Percentiles rank a stretch among this genome's conserved stretches.
Conservation (phyloP, 2,888 invertebrate genomes). For the Sepioteuthis lessoniana region DNA sequence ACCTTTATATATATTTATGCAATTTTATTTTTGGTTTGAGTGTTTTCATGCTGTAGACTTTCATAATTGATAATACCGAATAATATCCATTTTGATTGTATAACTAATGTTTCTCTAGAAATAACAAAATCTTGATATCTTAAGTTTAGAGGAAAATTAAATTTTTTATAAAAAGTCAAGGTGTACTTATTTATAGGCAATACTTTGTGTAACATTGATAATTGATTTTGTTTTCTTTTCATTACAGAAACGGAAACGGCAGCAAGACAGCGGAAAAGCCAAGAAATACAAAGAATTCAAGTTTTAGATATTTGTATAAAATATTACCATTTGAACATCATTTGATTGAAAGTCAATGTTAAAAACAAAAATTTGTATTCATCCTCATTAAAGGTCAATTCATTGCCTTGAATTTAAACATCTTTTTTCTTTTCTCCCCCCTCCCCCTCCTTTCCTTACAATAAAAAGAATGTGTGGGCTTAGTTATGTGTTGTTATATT, state of each 20-base stretch:
- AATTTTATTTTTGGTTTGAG: too few species aligned
- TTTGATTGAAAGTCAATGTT: neutral
- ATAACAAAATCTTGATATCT: too few species aligned
- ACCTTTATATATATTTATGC: too few species aligned
- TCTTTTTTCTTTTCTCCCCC: too few species aligned
- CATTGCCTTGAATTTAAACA: neutral
- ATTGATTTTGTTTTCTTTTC: constrained; percentile 62
- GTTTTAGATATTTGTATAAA: constrained; percentile 80
- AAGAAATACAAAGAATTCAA: constrained; percentile 99
- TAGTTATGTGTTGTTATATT: neutral
- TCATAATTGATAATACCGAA: too few species aligned
- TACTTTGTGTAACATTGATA: too few species aligned
- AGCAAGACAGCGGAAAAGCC: constrained; percentile 86
- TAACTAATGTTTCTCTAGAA: too few species aligned
- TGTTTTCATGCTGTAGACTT: too few species aligned
- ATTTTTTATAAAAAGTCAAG: too few species aligned
- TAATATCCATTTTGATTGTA: too few species aligned
- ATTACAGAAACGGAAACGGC: constrained; percentile 90
- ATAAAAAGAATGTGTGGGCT: neutral
- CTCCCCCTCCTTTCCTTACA: neutral
- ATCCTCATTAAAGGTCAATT: neutral
- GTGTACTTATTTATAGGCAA: too few species aligned
- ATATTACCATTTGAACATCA: neutral
- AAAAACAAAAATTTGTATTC: neutral
- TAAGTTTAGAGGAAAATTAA: too few species aligned